Evolutionary conservation across 2,888 invertebrate genomes (phyloP).

Genomic region (Hanleya hanleyi): DNA sequence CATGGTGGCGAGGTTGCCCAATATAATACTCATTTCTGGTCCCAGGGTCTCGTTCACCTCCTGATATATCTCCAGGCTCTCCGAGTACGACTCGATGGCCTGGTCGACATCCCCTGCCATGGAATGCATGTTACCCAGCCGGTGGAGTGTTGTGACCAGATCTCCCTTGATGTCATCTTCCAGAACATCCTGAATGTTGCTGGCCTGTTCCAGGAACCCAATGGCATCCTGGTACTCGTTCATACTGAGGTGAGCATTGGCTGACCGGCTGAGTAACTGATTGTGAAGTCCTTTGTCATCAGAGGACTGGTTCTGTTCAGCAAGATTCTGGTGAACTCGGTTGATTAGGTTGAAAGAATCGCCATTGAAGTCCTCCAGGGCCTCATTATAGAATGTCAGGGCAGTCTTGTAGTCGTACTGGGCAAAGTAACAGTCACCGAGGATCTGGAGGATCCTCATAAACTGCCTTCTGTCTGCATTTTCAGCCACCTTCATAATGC

Average conservation of each 20-base stretch:
- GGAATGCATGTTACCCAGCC: constrained; percentile 70
- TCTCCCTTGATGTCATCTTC: constrained; percentile 71
- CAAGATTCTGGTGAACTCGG: constrained; percentile 9
- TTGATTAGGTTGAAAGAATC: neutral
- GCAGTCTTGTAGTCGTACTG: constrained; percentile 69
- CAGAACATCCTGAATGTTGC: constrained; percentile 68
- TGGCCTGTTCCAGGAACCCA: constrained; percentile 69
- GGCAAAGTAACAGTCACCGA: constrained; percentile 68
- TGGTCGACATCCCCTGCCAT: constrained; percentile 69
- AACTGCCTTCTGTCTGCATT: constrained; percentile 58
- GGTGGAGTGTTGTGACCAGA: constrained; percentile 64
- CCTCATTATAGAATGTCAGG: constrained; percentile 67
- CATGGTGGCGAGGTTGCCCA: constrained; percentile 69
- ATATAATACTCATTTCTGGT: constrained; percentile 64
- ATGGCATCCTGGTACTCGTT: constrained; percentile 69
- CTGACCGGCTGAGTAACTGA: constrained; percentile 69
- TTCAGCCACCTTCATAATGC: constrained; percentile 54
- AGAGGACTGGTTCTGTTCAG: constrained; percentile 33
- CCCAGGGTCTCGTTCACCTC: constrained; percentile 64
- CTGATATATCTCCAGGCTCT: constrained; percentile 66
- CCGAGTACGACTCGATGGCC: constrained; percentile 70
- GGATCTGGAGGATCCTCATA: constrained; percentile 64
- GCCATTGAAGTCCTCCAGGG: constrained; percentile 46
- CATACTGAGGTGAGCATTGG: constrained; percentile 69
- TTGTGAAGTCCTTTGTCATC: constrained; percentile 70